phyloP scores from a whole-genome alignment of 2,888 invertebrate species.

The Lobophora halterata region DNA sequence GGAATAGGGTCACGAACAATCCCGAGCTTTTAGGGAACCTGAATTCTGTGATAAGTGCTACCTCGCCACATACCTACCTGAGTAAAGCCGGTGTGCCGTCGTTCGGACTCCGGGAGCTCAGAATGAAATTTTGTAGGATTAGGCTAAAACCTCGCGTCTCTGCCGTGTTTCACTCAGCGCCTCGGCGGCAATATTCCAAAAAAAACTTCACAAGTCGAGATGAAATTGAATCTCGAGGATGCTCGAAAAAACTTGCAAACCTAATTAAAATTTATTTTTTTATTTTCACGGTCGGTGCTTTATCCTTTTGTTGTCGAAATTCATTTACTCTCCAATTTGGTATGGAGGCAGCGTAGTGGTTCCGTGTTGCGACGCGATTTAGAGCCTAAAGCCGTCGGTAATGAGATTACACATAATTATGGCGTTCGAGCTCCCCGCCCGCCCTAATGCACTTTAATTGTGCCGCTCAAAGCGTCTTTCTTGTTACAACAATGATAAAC shows the following conservation, averaged over 20 bases:
- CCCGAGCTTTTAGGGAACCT: no score
- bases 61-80: no score
- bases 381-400: constrained; percentile 6
- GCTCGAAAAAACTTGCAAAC: constrained; percentile 20
- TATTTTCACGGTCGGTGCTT: constrained; percentile 16
- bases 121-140: constrained; percentile 13
- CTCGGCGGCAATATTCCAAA: constrained; percentile 10
- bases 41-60: no score
- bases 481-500: no score
- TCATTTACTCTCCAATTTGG: constrained; percentile 21
- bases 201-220: constrained; percentile 25
- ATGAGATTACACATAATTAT: constrained; percentile 4
- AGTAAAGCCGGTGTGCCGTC: no score
- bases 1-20: no score
- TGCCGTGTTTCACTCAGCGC: constrained; percentile 7
- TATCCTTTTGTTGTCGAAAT: constrained; percentile 21
- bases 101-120: no score
- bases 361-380: constrained; percentile 1
- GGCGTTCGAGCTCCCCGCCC: not conserved
- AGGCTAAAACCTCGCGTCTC: constrained; percentile 1
- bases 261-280: constrained; percentile 32
- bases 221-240: constrained; percentile 35
- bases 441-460: not conserved
- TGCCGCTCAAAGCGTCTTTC: no score
- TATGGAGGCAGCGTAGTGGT: no score